These are phyloP conservation scores for Thymallus thymallus DNA, from an alignment of 2,113 vertebrate genomes.

Conservation along the genomic window DNA sequence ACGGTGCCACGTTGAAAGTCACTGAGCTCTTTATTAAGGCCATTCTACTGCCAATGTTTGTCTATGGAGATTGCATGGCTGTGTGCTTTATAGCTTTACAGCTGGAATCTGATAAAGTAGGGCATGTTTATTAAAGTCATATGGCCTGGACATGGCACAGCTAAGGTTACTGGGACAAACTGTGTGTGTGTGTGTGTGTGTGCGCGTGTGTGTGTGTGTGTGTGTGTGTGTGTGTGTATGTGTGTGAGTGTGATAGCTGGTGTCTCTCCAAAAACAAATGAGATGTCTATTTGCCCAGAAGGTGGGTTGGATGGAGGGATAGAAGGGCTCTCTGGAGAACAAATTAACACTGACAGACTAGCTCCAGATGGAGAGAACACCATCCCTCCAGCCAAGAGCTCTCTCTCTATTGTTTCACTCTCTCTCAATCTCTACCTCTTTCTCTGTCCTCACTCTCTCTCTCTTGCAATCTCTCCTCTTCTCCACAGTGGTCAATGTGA, in stretches of 20 bases:
- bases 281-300: constrained; percentile 38
- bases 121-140: too few relatives aligned
- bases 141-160: neutral
- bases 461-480: neutral
- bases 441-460: neutral
- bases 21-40: too few relatives aligned
- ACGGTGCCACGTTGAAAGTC: too few relatives aligned
- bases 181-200: constrained; percentile 20
- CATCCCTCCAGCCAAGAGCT: constrained; percentile 20
- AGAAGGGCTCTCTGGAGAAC: constrained; percentile 34
- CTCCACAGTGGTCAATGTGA: too few relatives aligned
- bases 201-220: constrained; percentile 34
- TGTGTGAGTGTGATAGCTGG: constrained; percentile 20
- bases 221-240: constrained; percentile 28
- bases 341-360: constrained; percentile 42
- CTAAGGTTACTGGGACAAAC: neutral
- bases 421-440: constrained; percentile 15
- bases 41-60: too few relatives aligned
- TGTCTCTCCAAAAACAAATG: constrained; percentile 16
- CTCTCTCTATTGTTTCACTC: neutral
- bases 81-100: too few relatives aligned
- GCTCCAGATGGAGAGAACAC: constrained; percentile 50
- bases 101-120: too few relatives aligned
- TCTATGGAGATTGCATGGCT: too few relatives aligned
- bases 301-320: constrained; percentile 38